A percentile compares a stretch with the other conserved stretches of the same genome.
Evolutionary conservation across 2,888 invertebrate species (phyloP).

Genomic region (Stenurella melanura): DNA sequence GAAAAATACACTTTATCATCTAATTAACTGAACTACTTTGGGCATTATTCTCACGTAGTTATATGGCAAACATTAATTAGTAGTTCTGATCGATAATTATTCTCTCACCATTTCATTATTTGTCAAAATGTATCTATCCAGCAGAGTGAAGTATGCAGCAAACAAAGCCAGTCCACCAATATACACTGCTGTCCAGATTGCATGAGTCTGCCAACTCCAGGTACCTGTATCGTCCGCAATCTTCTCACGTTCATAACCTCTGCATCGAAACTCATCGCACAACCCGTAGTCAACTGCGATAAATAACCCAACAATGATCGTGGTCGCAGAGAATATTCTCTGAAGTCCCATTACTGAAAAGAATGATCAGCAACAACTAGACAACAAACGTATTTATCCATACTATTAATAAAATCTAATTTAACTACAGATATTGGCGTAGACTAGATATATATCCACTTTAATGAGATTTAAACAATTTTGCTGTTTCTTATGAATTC

Average conservation of each 20-base stretch:
- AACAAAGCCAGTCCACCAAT: constrained; percentile 75
- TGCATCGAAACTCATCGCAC: constrained; percentile 78
- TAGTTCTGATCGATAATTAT: neutral
- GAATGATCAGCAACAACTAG: too few relatives aligned
- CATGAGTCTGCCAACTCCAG: constrained; percentile 75
- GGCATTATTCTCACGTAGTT: too few relatives aligned
- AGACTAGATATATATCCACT: too few relatives aligned
- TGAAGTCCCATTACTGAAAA: constrained; percentile 77
- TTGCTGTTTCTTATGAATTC: neutral
- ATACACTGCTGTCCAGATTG: constrained; percentile 77
- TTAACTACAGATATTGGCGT: too few relatives aligned
- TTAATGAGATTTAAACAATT: neutral
- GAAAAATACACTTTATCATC: too few relatives aligned
- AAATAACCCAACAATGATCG: constrained; percentile 78
- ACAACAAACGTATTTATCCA: too few relatives aligned
- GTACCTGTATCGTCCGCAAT: constrained; percentile 69
- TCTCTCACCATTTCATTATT: constrained; percentile 62
- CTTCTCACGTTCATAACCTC: constrained; percentile 74
- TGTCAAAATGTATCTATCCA: constrained; percentile 71
- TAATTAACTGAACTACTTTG: too few relatives aligned
- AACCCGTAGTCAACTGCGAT: constrained; percentile 79
- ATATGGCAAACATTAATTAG: too few relatives aligned
- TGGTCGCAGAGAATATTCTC: constrained; percentile 77
- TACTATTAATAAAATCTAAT: too few relatives aligned
- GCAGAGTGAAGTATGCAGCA: constrained; percentile 74